phyloP scores from a whole-genome alignment of 37 sponge, comb jelly and placozoan genomes.

The Diacarnus erythraeanus region DNA sequence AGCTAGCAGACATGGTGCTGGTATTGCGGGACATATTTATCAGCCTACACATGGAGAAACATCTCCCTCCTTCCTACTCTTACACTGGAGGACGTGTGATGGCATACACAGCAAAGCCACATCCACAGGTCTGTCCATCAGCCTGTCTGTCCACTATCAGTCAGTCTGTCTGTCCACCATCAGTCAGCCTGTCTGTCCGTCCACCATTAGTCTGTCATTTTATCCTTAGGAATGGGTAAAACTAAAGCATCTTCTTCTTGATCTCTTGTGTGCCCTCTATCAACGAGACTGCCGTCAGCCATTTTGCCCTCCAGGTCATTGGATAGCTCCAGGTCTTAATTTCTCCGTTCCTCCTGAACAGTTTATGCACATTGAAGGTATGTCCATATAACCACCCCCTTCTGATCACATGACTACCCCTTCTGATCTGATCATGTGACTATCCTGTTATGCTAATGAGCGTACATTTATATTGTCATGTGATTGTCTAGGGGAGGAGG shows the following conservation, averaged over 20 bases:
- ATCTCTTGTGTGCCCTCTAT: conserved; percentile 53
- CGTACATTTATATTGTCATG: too few relatives aligned
- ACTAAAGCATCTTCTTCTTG: conserved; percentile 6
- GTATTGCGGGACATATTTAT: conserved; percentile 55
- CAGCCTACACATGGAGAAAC: conserved; percentile 40
- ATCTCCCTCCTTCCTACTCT: conserved; percentile 8
- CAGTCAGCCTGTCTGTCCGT: too few relatives aligned
- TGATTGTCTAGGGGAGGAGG: conserved; percentile 30
- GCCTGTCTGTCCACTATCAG: not conserved
- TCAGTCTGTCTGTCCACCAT: not conserved
- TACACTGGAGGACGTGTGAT: not conserved
- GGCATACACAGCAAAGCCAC: not conserved
- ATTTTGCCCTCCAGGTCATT: conserved; percentile 58
- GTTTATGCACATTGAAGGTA: conserved; percentile 37
- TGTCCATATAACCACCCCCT: too few relatives aligned
- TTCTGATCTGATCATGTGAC: not conserved
- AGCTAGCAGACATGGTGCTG: conserved; percentile 30
- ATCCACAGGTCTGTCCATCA: not conserved
- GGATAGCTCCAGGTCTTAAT: conserved; percentile 22
- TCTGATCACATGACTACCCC: too few relatives aligned
- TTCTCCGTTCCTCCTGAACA: conserved; percentile 26
- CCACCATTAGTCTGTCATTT: not conserved
- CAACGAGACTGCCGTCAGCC: conserved; percentile 57
- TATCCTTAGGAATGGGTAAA: conserved; percentile 10
- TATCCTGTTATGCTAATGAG: not conserved